phyloP scores from a whole-genome alignment of 2,797 vertebrate genomes.

The Poeciliopsis turneri region DNA sequence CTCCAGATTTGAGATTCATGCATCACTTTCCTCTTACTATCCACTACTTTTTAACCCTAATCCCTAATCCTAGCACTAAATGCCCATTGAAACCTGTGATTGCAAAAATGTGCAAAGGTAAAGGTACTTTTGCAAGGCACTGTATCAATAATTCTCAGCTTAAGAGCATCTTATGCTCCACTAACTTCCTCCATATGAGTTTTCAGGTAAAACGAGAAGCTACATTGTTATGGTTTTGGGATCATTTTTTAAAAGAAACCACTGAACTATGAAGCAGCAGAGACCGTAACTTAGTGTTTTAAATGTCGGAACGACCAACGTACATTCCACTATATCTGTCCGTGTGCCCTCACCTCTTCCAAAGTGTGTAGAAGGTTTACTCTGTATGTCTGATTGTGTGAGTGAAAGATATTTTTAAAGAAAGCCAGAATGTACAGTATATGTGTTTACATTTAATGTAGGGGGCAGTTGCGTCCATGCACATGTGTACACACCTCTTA shows the following conservation, averaged over 20 bases:
- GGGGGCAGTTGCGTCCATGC: slow-evolving; percentile 54
- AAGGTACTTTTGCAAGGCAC: background rate
- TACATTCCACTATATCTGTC: slow-evolving; percentile 72
- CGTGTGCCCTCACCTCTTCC: slow-evolving; percentile 51
- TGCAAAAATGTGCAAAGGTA: background rate
- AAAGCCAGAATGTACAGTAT: slow-evolving; percentile 44
- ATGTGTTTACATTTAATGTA: slow-evolving; percentile 59
- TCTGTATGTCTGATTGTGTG: slow-evolving; percentile 31
- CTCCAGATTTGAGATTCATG: background rate
- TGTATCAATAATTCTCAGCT: background rate
- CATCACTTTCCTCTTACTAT: background rate
- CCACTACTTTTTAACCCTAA: background rate
- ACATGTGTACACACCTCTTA: slow-evolving; percentile 59
- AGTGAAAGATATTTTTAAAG: slow-evolving; percentile 63
- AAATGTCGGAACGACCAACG: slow-evolving; percentile 51
- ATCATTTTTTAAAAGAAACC: slow-evolving; percentile 57
- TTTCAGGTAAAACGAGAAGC: slow-evolving; percentile 64
- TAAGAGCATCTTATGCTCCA: slow-evolving; percentile 1
- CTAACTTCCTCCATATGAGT: slow-evolving; percentile 15
- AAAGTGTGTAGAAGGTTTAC: slow-evolving; percentile 61
- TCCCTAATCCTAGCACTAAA: background rate
- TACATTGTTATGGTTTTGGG: slow-evolving; percentile 65
- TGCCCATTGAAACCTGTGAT: background rate
- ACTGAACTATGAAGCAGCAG: slow-evolving; percentile 66
- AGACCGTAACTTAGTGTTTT: slow-evolving; percentile 77